Evolutionary conservation across 2,888 invertebrate genomes (phyloP), one percentile per base, ranked within the genome.

Genomic region (Agrochola circellaris): DNA sequence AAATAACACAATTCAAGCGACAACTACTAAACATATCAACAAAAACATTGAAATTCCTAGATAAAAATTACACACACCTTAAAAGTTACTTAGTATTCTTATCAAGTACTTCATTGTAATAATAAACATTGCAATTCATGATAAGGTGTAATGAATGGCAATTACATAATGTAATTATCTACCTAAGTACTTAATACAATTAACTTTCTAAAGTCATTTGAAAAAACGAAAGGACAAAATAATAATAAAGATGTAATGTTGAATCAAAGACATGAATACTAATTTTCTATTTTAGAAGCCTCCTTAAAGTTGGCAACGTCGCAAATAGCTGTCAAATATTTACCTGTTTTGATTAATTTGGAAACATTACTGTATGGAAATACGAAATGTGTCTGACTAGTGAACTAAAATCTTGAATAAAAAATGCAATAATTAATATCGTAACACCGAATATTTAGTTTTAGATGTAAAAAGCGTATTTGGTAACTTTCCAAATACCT

Each of bases 151-250:
- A 70, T 83, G 15, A 61, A 77, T 69, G 48, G 11, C 17, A 23
- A 67, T 77, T 82, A 85, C 26, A 66, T 73, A 73, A 76, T 58
- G 30, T 64, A 17, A 70, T 84, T 67, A 81, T 61, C 56, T 62
- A 2, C 51, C 38, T 78, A 56, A 7, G 26, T 74, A 82, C 60
- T 70, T 45, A 84, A 62, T 69, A 56, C 23, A 70, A 73, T 69
- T 60, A 62, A 76, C 38, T 69, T 70, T 69, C 76, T 60, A 66
- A 73, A 67, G n/a, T 54, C 20, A 62, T 42, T 69, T 20, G 23
- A 15, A 48, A 20, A 42, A 54, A 11, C 0, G 0, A 51, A 80
- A 48, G 4, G 1, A 48, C 26, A 69, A 58, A 48, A 38, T 4
- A 17, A 15, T n/a, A 58, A 7, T 23, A 48, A 6, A 48, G 20